Percentiles rank a stretch among this genome's conserved stretches.
phyloP scores from a whole-genome alignment of 1,140 invertebrate genomes.

The Hypothenemus hampei region DNA sequence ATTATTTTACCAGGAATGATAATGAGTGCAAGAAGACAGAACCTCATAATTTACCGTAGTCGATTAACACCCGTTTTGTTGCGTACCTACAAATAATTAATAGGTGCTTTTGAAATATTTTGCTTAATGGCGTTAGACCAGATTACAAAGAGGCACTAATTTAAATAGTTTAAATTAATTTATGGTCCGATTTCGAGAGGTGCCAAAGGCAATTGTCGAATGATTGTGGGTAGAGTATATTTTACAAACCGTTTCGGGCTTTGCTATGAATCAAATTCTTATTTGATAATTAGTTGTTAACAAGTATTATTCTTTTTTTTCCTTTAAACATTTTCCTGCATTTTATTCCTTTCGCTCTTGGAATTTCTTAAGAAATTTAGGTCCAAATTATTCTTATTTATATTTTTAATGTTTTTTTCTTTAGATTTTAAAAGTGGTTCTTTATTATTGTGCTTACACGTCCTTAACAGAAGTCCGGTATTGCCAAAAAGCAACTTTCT shows the following conservation, averaged over 20 bases:
- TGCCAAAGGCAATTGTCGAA: background rate
- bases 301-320: no score
- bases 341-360: background rate
- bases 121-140: constrained; percentile 4
- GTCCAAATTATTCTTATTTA: no score
- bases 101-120: constrained; percentile 18
- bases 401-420: no score
- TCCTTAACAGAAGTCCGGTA: no score
- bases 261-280: no score
- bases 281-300: no score
- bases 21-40: constrained; percentile 15
- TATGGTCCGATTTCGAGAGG: background rate
- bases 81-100: constrained; percentile 23
- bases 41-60: constrained; percentile 12
- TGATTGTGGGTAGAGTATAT: no score
- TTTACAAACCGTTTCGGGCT: no score
- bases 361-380: background rate
- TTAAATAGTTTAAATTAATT: constrained; percentile 7
- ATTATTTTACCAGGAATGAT: constrained; percentile 23
- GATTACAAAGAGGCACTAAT: constrained; percentile 2
- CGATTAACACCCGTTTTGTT: constrained; percentile 19
- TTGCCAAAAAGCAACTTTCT: no score
- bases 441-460: no score
- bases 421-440: no score
- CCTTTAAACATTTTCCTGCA: no score